Evolutionary conservation across 1,140 invertebrate genomes (phyloP).

Genomic region (Pantala flavescens): DNA sequence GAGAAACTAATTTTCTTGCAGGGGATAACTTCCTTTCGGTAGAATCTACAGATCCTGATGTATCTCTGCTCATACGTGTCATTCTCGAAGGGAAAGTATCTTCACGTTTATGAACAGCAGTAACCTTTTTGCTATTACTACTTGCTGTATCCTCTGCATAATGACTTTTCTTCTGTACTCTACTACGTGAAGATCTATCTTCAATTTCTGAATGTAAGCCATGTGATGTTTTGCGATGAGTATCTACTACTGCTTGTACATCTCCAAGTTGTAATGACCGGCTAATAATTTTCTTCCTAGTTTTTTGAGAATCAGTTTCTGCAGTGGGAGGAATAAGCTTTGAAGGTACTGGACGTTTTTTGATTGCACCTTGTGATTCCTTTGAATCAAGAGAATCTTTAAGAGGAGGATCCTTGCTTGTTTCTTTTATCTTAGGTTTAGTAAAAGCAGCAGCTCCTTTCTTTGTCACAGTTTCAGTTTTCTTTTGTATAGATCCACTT

Average conservation of each 20-base stretch:
- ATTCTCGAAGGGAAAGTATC: not conserved
- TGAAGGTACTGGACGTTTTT: not conserved
- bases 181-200: not conserved
- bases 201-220: not conserved
- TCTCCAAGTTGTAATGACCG: not conserved
- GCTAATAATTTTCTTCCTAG: not conserved
- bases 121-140: not conserved
- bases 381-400: not conserved
- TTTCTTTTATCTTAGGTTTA: not conserved
- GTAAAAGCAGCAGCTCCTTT: not conserved
- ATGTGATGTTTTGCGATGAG: not conserved
- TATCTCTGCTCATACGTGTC: not conserved
- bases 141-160: not conserved
- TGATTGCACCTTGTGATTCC: not conserved
- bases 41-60: not conserved
- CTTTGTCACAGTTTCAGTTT: not conserved
- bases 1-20: no score
- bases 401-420: not conserved
- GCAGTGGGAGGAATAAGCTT: not conserved
- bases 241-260: not conserved
- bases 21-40: no score
- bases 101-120: not conserved
- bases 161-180: not conserved
- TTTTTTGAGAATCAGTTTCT: not conserved
- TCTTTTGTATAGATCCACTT: not conserved